Percentiles rank a stretch among this genome's conserved stretches.
Evolutionary conservation across 2,797 vertebrate genomes (phyloP).

Genomic region (Aratinga solstitialis): DNA sequence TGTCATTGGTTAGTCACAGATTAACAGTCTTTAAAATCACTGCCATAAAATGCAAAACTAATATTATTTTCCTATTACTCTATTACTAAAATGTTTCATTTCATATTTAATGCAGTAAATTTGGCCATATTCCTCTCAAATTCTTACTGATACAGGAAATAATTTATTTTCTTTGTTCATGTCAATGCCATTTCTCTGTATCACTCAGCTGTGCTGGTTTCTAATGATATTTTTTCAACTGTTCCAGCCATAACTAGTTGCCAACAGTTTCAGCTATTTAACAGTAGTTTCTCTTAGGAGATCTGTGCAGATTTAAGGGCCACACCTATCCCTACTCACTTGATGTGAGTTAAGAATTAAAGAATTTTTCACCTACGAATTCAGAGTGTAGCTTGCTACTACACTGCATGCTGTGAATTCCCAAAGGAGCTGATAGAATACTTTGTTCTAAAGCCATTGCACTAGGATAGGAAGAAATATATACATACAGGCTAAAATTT

Average conservation of each 20-base stretch:
- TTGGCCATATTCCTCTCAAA: neutral
- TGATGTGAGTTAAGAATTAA: neutral
- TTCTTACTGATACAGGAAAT: constrained; percentile 4
- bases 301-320: neutral
- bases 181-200: neutral
- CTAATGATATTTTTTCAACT: neutral
- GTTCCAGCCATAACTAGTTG: neutral
- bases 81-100: constrained; percentile 10
- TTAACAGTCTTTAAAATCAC: constrained; percentile 35
- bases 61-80: constrained; percentile 44
- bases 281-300: neutral
- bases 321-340: neutral
- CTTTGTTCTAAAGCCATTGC: neutral
- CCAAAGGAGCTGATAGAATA: neutral
- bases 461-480: neutral
- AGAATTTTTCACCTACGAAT: neutral
- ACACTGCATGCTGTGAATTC: neutral
- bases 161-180: neutral
- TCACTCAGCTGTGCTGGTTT: neutral
- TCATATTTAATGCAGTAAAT: neutral
- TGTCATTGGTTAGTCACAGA: constrained; percentile 49
- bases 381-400: neutral
- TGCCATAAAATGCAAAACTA: constrained; percentile 26
- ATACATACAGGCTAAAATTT: neutral
- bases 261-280: neutral